A percentile compares a stretch with the other conserved stretches of the same genome.
Conservation (phyloP, 2,113 vertebrate species). For the Hystrix brachyura region DNA sequence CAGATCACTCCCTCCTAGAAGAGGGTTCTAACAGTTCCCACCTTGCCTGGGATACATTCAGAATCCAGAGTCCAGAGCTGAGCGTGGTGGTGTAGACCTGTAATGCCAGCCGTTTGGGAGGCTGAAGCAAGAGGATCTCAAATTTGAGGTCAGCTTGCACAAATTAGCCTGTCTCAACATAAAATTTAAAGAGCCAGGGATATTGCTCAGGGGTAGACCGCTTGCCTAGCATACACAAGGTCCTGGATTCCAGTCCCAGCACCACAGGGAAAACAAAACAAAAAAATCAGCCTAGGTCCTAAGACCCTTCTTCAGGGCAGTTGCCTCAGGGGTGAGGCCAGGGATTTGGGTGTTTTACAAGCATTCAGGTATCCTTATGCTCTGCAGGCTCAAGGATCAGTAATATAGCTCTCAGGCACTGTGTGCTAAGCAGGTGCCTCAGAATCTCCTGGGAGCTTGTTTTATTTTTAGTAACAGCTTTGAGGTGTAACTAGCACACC, state of each 20-base stretch:
- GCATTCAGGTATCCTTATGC: not conserved
- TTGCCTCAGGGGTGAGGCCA: not conserved
- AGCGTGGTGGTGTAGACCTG: not conserved
- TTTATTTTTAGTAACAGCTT: not conserved
- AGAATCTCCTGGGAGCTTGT: not conserved
- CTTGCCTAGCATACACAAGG: not conserved
- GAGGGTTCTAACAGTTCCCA: not conserved
- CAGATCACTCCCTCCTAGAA: not conserved
- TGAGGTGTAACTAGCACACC: not conserved
- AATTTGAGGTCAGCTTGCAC: not conserved
- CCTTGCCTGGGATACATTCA: not conserved
- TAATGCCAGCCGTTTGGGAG: not conserved
- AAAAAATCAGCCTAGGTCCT: not conserved
- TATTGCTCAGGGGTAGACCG: not conserved
- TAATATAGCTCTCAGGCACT: not conserved
- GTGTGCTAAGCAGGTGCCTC: not conserved
- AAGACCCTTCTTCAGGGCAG: not conserved
- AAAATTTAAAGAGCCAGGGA: not conserved
- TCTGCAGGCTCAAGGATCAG: not conserved
- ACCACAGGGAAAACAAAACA: not conserved
- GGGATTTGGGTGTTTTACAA: not conserved
- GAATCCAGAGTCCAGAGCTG: not conserved
- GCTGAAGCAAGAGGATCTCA: not conserved
- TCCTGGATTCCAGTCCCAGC: not conserved
- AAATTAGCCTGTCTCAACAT: not conserved